These are phyloP conservation scores for Phocoena sinus DNA, from an alignment of 2,113 vertebrate species.

Conservation along the genomic window DNA sequence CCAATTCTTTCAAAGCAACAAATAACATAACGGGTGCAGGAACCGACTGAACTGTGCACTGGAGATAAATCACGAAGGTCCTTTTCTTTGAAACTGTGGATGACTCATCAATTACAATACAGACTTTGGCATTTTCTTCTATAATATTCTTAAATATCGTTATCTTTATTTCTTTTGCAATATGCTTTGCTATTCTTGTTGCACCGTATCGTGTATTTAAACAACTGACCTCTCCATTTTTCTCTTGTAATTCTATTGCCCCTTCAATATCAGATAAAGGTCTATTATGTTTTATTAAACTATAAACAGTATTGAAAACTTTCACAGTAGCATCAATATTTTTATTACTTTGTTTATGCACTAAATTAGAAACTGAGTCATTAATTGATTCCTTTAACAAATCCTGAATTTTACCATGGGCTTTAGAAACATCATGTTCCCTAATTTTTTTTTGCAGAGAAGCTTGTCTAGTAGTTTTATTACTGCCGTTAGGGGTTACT, in stretches of 20 bases:
- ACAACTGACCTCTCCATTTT: constrained; percentile 20
- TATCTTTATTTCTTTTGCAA: constrained; percentile 42
- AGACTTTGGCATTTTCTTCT: constrained; percentile 35
- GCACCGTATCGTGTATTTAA: constrained; percentile 27
- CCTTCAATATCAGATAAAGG: constrained; percentile 23
- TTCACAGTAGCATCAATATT: constrained; percentile 31
- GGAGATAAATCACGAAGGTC: constrained; percentile 8
- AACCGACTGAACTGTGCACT: not conserved
- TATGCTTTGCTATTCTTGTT: constrained; percentile 34
- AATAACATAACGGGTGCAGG: not conserved
- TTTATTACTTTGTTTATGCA: constrained; percentile 19
- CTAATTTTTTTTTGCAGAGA: constrained; percentile 32
- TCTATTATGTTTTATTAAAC: constrained; percentile 39
- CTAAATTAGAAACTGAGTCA: constrained; percentile 12
- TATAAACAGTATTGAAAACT: constrained; percentile 38
- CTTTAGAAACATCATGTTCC: constrained; percentile 43
- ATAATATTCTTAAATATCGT: constrained; percentile 42
- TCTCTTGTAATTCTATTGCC: constrained; percentile 23
- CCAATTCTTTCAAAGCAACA: constrained; percentile 42
- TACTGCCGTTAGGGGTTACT: constrained; percentile 8
- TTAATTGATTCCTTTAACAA: constrained; percentile 44
- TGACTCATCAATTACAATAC: not conserved
- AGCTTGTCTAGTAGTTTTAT: constrained; percentile 29
- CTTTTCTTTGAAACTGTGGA: constrained; percentile 27
- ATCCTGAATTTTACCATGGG: constrained; percentile 42